Evolutionary conservation across 2,797 vertebrate species (phyloP), one percentile per base, ranked within the genome.

Genomic region (Gouania willdenowi): DNA sequence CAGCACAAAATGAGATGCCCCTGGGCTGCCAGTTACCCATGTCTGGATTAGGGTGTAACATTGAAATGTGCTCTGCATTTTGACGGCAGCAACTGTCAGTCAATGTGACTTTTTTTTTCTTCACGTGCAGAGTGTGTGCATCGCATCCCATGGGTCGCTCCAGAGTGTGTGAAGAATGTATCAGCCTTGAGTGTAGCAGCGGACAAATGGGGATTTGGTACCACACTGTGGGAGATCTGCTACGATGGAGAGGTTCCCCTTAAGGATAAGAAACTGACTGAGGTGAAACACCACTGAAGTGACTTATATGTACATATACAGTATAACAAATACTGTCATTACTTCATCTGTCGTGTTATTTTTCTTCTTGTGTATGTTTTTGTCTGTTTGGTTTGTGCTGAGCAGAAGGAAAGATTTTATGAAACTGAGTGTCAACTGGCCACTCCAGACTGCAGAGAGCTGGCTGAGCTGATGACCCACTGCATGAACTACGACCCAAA

Each of bases 211-310:
- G 93, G 94, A 26, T 99, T 98, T 38, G 97, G 96, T 4, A 98
- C 94, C 18, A 97, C 97, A 0, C 92, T 99, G 77, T 99, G 95
- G 97, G 96, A 98, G 71, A 98, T 99, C 75, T 99, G 95, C 76
- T 98, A 97, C 2, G 92, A 98, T 2, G 97, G 97, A 62, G 94
- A 97, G 58, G 87, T 89, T 2, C 97, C 97, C 0, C 88, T 99
- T 12, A 96, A 97, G 68, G 95, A 99, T 37, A 97, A 95, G 87
- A 97, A 91, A 0, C 85, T 97, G 8, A 92, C 92, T 6, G 96
- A 99, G 92, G 96, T 97, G 74, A 54, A 23, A n/a, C n/a, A n/a
- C n/a, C n/a, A n/a, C n/a, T n/a, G n/a, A n/a, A n/a, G n/a, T n/a
- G n/a, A n/a, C n/a, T n/a, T n/a, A n/a, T n/a, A n/a, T n/a, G 1